Base-by-base conservation (phyloP, 2,797 vertebrate genomes). In the Pterois miles region DNA sequence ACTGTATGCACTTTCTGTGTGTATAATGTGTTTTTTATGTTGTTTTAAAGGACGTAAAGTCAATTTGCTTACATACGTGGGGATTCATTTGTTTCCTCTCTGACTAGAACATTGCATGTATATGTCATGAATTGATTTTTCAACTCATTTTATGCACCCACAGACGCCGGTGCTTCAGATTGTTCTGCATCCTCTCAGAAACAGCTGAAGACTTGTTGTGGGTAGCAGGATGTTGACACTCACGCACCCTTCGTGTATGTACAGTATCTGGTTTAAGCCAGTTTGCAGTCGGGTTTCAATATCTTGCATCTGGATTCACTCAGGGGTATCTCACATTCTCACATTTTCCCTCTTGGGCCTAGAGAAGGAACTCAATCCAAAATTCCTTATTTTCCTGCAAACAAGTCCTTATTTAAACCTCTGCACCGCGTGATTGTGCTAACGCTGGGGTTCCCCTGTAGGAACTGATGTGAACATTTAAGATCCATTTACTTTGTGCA, bases 161-260 rank as follows among this genome's bases (percentile, higher is more conserved):
- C 22, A 25, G 22, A 34, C 50, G 64, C 40, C 29, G 5, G 27
- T 20, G 50, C 64, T 12, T 56, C 16, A 56, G 23, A 36, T 72
- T 64, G 27, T 73, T 64, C 36, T 65, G 52, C 1, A 4, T 71
- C 46, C 12, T 57, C 25, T 68, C 20, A 46, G 50, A 62, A 46
- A 50, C 59, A 22, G 22, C 22, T 31, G 22, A 46, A 52, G 18
- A 48, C 43, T 46, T 23, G 54, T 73, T 68, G 31, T 65, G 54
- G 16, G 10, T 65, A 76, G 60, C 67, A 83, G 71, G 73, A 72
- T 83, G 82, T 83, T 86, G 70, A 86, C 63, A 78, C 82, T 82
- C 54, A 60, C 20, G 5, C 50, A 52, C 29, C 34, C 16, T 53
- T 16, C 1, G 34, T 68, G 34, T 66, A 36, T 62, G 58, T 57